Base-by-base conservation (phyloP, 1,140 invertebrate species). In the Lineus longissimus region DNA sequence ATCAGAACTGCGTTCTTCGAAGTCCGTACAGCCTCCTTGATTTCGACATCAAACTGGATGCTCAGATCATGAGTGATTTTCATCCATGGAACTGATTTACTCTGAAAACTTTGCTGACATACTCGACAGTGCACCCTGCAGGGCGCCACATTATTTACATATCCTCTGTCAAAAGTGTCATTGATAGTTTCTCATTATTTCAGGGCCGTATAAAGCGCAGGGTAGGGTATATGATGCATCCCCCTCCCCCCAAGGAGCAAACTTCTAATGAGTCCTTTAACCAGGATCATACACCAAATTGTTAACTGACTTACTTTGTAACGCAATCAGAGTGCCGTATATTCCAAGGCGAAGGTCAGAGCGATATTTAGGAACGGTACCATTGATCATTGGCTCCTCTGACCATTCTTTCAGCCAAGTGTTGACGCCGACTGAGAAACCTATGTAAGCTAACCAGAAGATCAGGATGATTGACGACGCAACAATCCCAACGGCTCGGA, bases 341-440 rank as follows among this genome's bases (percentile, higher is more conserved):
- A n/a, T n/a, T 23, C 51, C 51, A 11, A 55, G 13, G 13, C 23
- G 11, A 15, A 23, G 13, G 23, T 55, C 13, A 17, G 23, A 15
- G 11, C 23, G 23, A 23, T 55, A 11, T 15, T 13, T 23, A 13
- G 11, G 51, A 55, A 23, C 11, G 23, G 11, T 23, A 15, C 23
- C 23, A 23, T 23, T 55, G 22, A 29, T 36, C 9, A 56, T n/a
- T n/a, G n/a, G n/a, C n/a, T n/a, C 22, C 11, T 43, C 41, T 13
- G 11, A 13, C 61, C 61, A 62, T 17, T 62, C 22, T 61, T 29
- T 22, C 61, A 64, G 43, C 62, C 61, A 64, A 7, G 64, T 22
- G 30, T 45, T 64, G 22, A 61, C 33, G 9, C 57, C 61, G 9
- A 62, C 56, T 6, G 17, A n/a, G 17, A 61, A 29, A 15, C 58